Base-by-base conservation (phyloP, 2,888 invertebrate species). In the Ophion ventricosus region DNA sequence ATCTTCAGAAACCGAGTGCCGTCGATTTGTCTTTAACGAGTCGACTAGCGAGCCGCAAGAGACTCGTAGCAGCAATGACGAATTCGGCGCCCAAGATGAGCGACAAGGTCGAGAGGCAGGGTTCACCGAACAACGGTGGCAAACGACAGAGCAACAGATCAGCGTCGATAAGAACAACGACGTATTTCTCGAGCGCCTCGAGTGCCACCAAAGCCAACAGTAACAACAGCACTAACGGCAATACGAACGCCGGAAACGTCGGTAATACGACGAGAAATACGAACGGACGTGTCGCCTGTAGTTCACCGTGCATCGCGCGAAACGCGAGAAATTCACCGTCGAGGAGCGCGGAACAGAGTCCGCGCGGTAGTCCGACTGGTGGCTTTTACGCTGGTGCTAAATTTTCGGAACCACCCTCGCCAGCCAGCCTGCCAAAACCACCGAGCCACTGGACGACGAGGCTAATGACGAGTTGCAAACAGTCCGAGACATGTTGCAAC, bases 391-490 rank as follows among this genome's bases (percentile, higher is more conserved):
- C 97, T 87, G 97, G 96, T 91, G 96, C 97, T 92, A 97, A 97
- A 93, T 97, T 97, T 94, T 97, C 96, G 91, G 97, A 97, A 88
- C 96, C 97, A 78, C 97, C 97, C 73, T 95, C 96, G 81, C 97
- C 97, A 64, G 95, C 96, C 89, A 96, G 96, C 86, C 94, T 97
- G 91, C 97, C 97, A 83, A 96, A 96, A 92, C 97, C 97, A 89
- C 97, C 97, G 83, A 95, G 95, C 87, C 97, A 96, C 93, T 97
- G 97, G 97, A 95, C 85, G 40, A 89, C 87, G 70, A 89, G 89
- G 85, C 74, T 91, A 56, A 86, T 88, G 67, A 85, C 82, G 35
- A 87, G 89, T 85, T 90, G 90, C 75, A 89, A 90, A 69, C 88
- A 88, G 81, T 86, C 89, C 29, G 88, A 90, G 70, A 88, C 87